Conservation (phyloP, 2,888 invertebrate species). For the Resseliella maxima region DNA sequence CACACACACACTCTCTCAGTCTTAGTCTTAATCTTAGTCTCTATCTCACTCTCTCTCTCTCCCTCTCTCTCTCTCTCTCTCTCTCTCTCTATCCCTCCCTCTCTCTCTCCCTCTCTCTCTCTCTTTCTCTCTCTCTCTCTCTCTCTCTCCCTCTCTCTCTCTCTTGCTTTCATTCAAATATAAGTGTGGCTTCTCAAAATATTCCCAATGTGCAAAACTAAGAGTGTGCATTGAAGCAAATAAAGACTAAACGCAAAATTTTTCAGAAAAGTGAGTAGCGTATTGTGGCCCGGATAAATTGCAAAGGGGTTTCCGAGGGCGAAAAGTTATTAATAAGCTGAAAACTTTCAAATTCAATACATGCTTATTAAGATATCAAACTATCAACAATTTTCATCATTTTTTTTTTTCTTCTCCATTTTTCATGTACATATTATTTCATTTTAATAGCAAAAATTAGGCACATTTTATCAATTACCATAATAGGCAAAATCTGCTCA, state of each 20-base stretch:
- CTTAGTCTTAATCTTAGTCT: too few relatives aligned
- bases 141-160: background rate
- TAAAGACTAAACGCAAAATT: background rate
- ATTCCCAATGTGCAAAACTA: background rate
- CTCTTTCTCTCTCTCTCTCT: background rate
- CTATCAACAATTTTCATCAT: background rate
- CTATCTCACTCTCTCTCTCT: background rate
- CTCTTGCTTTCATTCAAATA: background rate
- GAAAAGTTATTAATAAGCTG: conserved; percentile 32
- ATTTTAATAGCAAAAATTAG: background rate
- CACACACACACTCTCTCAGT: too few relatives aligned
- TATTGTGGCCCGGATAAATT: conserved; percentile 29
- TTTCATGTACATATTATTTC: background rate
- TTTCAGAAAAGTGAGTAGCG: background rate
- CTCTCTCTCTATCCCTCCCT: too few relatives aligned
- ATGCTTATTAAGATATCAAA: conserved; percentile 34
- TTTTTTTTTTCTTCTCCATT: background rate
- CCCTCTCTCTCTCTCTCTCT: too few relatives aligned
- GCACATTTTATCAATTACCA: conserved; percentile 8
- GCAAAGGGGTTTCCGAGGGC: background rate
- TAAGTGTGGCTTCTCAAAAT: background rate
- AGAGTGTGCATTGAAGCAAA: background rate
- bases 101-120: background rate
- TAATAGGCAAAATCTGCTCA: background rate
- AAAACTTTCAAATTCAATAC: background rate